Percentiles rank a stretch among this genome's conserved stretches.
Evolutionary conservation across 1,140 invertebrate species (phyloP).

Genomic region (Ephestia elutella): DNA sequence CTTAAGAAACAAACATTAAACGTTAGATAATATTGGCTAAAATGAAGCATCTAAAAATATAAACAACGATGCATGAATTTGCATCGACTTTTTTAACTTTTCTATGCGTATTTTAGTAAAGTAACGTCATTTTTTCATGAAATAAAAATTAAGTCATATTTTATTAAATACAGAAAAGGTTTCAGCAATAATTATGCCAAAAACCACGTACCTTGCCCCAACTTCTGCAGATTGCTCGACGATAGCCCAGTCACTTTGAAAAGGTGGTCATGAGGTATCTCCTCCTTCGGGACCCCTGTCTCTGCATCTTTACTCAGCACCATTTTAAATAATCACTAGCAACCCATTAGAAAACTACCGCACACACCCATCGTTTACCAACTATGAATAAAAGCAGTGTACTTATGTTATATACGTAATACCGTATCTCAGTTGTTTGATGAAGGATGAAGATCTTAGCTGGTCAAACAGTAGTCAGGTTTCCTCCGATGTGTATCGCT

Average conservation of each 20-base stretch:
- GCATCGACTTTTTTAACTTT: too few species aligned
- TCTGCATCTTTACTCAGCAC: conserved; percentile 36
- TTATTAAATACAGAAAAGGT: too few species aligned
- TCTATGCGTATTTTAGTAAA: too few species aligned
- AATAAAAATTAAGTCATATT: too few species aligned
- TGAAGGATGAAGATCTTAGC: conserved; percentile 25
- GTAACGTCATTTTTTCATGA: too few species aligned
- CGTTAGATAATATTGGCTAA: too few species aligned
- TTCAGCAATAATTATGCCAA: background rate
- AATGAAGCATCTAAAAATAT: too few species aligned
- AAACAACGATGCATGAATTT: too few species aligned
- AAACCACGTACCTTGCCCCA: conserved; percentile 48
- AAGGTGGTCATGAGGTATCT: conserved; percentile 57
- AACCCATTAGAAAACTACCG: background rate
- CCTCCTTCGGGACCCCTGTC: conserved; percentile 32
- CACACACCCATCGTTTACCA: conserved; percentile 1
- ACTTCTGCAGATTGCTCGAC: conserved; percentile 54
- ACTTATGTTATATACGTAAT: conserved; percentile 11
- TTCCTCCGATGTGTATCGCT: conserved; percentile 23
- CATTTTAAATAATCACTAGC: conserved; percentile 10
- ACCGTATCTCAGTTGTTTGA: conserved; percentile 35
- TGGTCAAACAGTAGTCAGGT: conserved; percentile 33
- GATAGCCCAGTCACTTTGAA: conserved; percentile 60
- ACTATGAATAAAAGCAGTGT: background rate
- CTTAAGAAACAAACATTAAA: too few species aligned